phyloP scores from a whole-genome alignment of 2,888 invertebrate genomes.

The Epinotia brunnichana region DNA sequence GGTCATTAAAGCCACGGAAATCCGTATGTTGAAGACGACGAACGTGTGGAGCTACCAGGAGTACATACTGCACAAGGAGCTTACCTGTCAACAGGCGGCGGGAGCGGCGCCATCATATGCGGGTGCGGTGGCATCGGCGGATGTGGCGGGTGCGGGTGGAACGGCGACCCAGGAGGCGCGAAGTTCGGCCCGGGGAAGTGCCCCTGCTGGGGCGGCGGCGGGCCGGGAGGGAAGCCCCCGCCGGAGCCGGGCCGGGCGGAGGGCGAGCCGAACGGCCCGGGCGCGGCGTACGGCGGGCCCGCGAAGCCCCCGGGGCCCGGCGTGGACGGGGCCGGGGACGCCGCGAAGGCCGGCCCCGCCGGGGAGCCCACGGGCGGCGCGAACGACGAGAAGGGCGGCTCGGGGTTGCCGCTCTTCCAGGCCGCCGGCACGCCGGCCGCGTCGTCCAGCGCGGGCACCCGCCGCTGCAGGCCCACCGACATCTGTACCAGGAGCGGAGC shows the following conservation, averaged over 20 bases:
- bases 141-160: conserved; percentile 92
- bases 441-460: conserved; percentile 84
- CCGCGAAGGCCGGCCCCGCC: conserved; percentile 88
- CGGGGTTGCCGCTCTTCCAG: conserved; percentile 88
- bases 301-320: conserved; percentile 91
- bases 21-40: background rate
- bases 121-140: conserved; percentile 91
- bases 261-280: conserved; percentile 86
- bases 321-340: conserved; percentile 87
- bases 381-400: conserved; percentile 88
- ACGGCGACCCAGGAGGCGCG: conserved; percentile 90
- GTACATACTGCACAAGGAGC: conserved; percentile 54
- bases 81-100: conserved; percentile 92
- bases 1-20: background rate
- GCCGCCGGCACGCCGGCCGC: conserved; percentile 77
- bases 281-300: conserved; percentile 86
- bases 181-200: conserved; percentile 89
- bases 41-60: background rate
- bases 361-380: conserved; percentile 91
- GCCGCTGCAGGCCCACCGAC: conserved; percentile 93
- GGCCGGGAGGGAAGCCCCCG: conserved; percentile 92
- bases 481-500: conserved; percentile 61
- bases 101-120: conserved; percentile 83
- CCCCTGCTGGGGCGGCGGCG: conserved; percentile 84
- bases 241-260: conserved; percentile 90